Evolutionary conservation across 2,888 invertebrate species (phyloP).

Genomic region (Perithous albicinctus): DNA sequence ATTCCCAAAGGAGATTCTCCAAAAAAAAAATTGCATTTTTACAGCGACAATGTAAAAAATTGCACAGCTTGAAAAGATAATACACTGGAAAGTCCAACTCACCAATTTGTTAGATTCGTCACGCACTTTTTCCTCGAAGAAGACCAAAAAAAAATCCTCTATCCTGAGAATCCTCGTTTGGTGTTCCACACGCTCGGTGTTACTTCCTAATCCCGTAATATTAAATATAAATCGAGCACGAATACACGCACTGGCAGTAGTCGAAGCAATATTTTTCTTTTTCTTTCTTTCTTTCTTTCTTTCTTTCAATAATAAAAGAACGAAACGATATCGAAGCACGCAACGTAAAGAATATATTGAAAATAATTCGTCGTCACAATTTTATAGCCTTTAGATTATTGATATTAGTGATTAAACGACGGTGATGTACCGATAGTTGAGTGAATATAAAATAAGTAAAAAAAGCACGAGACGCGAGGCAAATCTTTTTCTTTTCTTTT

Average conservation of each 20-base stretch:
- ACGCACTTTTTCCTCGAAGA: slow-evolving; percentile 31
- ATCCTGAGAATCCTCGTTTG: slow-evolving; percentile 53
- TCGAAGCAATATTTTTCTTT: slow-evolving; percentile 35
- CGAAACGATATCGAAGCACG: slow-evolving; percentile 59
- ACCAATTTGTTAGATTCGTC: slow-evolving; percentile 37
- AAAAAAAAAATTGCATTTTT: slow-evolving; percentile 6
- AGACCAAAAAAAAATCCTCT: slow-evolving; percentile 36
- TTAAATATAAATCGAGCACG: slow-evolving; percentile 52
- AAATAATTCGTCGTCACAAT: slow-evolving; percentile 50
- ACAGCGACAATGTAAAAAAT: too few species aligned
- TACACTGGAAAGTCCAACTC: slow-evolving; percentile 26
- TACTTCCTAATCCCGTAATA: slow-evolving; percentile 45
- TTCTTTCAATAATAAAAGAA: slow-evolving; percentile 7
- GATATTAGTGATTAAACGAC: slow-evolving; percentile 1
- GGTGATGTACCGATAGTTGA: not conserved
- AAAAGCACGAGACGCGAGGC: slow-evolving; percentile 56
- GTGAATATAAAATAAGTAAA: slow-evolving; percentile 35
- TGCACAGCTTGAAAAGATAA: too few species aligned
- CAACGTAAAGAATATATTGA: not conserved
- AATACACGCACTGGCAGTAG: slow-evolving; percentile 50
- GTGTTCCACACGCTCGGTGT: slow-evolving; percentile 37
- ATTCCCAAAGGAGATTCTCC: not conserved
- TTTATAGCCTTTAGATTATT: slow-evolving; percentile 16
- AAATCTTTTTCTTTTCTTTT: too few species aligned
- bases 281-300: too few species aligned